These are phyloP conservation scores for Pseudopipra pipra DNA, from an alignment of 2,113 vertebrate species.

Conservation along the genomic window DNA sequence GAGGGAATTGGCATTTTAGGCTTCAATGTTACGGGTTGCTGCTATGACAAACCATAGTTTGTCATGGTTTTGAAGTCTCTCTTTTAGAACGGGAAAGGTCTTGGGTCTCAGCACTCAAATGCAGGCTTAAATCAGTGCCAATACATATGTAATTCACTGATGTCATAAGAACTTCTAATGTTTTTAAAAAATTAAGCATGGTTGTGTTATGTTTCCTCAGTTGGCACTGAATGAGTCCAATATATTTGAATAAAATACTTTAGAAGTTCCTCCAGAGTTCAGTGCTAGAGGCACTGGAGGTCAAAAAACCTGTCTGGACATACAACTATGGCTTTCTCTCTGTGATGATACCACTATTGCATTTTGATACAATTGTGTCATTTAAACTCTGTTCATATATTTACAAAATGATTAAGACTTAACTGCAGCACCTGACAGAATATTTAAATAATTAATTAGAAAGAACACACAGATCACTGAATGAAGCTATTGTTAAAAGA, in stretches of 20 bases:
- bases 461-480: not conserved
- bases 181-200: not conserved
- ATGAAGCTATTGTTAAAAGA: not conserved
- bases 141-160: not conserved
- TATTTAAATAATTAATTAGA: slow-evolving; percentile 40
- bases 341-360: not conserved
- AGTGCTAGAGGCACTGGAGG: not conserved
- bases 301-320: not conserved
- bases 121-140: not conserved
- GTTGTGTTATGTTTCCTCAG: not conserved
- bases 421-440: not conserved
- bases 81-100: not conserved
- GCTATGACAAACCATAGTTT: not conserved
- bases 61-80: not conserved
- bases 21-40: not conserved
- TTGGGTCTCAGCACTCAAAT: not conserved
- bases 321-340: not conserved
- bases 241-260: not conserved
- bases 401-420: not conserved
- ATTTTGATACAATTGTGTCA: not conserved
- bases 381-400: not conserved
- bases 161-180: not conserved
- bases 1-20: not conserved
- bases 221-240: not conserved
- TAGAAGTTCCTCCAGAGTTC: not conserved